A percentile compares a stretch with the other conserved stretches of the same genome.
Conservation (phyloP, 2,797 vertebrate genomes). For the Menidia menidia region DNA sequence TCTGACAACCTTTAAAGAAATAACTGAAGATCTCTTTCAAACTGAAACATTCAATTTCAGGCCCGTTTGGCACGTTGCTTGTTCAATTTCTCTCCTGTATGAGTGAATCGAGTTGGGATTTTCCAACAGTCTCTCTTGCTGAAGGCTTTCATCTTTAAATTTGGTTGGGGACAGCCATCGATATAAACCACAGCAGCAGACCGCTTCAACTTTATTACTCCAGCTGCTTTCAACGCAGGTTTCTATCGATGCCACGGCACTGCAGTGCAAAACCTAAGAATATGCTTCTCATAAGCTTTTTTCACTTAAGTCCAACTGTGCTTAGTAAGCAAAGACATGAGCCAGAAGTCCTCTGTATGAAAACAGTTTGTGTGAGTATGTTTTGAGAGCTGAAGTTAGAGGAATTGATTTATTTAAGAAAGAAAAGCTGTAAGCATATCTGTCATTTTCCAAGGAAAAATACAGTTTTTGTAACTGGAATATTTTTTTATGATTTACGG, state of each 20-base stretch:
- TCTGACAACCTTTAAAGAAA: slow-evolving; percentile 11
- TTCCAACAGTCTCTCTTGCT: not conserved
- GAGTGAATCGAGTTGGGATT: not conserved
- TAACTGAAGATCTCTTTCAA: slow-evolving; percentile 6
- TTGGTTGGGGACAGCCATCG: not conserved
- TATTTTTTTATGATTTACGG: not conserved
- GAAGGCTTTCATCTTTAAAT: not conserved
- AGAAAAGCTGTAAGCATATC: not conserved
- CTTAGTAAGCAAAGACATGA: slow-evolving; percentile 35
- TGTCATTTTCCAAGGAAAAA: slow-evolving; percentile 10
- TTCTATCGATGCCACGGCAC: slow-evolving; percentile 36
- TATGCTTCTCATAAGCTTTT: slow-evolving; percentile 36
- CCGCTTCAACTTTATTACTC: slow-evolving; percentile 16
- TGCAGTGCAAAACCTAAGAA: slow-evolving; percentile 48
- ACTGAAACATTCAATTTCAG: not conserved
- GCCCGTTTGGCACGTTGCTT: not conserved
- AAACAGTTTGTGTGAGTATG: slow-evolving; percentile 2
- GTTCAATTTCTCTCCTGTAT: not conserved
- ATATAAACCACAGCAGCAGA: slow-evolving; percentile 13
- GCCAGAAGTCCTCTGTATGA: slow-evolving; percentile 38
- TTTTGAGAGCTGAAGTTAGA: slow-evolving; percentile 2
- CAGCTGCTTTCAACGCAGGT: slow-evolving; percentile 32
- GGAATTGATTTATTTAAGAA: not conserved
- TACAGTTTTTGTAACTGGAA: too few relatives aligned
- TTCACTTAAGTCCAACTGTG: slow-evolving; percentile 34